phyloP scores from a whole-genome alignment of 1,140 invertebrate genomes.

The Drosophila sturtevanti region DNA sequence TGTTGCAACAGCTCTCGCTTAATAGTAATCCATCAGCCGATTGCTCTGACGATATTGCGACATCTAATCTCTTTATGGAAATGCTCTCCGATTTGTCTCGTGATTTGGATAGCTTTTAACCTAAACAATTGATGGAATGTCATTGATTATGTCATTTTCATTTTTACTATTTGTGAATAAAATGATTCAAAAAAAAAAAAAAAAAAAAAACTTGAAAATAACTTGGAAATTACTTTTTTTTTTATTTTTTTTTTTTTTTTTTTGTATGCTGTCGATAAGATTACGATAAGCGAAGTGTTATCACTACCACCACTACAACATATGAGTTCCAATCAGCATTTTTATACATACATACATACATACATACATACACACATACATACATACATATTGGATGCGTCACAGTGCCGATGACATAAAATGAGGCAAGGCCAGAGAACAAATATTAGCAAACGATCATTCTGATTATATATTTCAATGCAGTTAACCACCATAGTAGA shows the following conservation, averaged over 20 bases:
- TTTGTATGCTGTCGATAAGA: constrained; percentile 45
- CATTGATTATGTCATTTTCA: constrained; percentile 40
- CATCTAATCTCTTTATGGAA: constrained; percentile 79
- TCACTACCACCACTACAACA: too few species aligned
- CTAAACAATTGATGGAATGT: background rate
- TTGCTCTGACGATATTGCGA: constrained; percentile 53
- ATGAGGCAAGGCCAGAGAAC: background rate
- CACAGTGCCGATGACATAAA: background rate
- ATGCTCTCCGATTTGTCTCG: constrained; percentile 74
- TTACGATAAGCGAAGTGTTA: constrained; percentile 21
- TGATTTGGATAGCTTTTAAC: constrained; percentile 77
- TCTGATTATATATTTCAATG: background rate
- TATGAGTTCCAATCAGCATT: background rate
- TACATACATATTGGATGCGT: background rate
- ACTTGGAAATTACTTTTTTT: constrained; percentile 20
- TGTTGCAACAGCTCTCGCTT: constrained; percentile 55
- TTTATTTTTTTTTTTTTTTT: too few species aligned
- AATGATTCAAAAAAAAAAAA: constrained; percentile 16
- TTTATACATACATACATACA: background rate
- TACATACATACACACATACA: background rate
- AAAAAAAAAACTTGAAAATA: constrained; percentile 34
- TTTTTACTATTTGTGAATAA: constrained; percentile 18
- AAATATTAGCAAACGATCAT: background rate
- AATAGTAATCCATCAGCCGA: constrained; percentile 1
- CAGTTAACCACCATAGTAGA: too few species aligned